Conservation (phyloP, 2,797 vertebrate species). For the Siniperca scherzeri region DNA sequence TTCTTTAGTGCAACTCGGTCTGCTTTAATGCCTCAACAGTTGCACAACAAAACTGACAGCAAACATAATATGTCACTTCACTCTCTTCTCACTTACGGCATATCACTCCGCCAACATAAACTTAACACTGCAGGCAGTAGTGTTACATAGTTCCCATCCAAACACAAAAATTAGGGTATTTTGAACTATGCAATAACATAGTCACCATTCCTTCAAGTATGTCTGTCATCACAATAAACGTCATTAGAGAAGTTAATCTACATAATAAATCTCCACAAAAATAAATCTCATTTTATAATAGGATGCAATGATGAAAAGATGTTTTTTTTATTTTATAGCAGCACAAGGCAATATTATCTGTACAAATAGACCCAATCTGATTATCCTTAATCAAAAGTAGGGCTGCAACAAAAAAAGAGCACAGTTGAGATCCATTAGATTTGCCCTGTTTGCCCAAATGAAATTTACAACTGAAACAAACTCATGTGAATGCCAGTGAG, state of each 20-base stretch:
- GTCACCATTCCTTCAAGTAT: not conserved
- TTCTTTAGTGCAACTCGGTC: not conserved
- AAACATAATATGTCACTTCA: not conserved
- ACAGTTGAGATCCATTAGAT: not conserved
- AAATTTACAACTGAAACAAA: constrained; percentile 11
- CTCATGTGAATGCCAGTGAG: not conserved
- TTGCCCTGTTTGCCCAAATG: constrained; percentile 14
- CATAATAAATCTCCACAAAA: not conserved
- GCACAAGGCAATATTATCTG: not conserved
- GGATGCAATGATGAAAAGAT: not conserved
- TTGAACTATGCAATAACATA: not conserved
- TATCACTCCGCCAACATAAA: not conserved
- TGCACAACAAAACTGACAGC: not conserved
- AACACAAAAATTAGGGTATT: not conserved
- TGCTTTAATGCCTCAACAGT: not conserved
- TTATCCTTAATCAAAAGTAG: not conserved
- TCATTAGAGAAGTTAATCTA: not conserved
- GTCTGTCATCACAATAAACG: not conserved
- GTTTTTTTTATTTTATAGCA: not conserved
- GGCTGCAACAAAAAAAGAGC: not conserved
- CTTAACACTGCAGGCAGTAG: not conserved
- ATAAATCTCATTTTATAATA: not conserved
- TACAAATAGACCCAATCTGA: not conserved
- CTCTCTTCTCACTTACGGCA: not conserved
- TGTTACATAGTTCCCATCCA: not conserved